Base-by-base conservation (phyloP, 2,797 vertebrate genomes). In the Bradypodion ventrale region DNA sequence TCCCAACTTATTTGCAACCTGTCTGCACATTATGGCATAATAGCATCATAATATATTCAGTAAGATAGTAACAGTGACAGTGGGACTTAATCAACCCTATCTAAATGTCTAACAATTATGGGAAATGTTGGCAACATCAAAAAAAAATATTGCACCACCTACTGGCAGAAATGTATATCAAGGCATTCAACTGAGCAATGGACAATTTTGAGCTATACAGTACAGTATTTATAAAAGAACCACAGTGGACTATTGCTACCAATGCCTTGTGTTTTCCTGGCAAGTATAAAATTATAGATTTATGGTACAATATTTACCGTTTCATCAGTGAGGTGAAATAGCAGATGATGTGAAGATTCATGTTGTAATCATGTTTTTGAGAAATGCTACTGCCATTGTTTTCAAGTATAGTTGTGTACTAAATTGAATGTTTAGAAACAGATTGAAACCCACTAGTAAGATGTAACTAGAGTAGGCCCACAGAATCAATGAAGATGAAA, bases 71-170 rank as follows among this genome's bases (percentile, higher is more conserved):
- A 52, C 63, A 35, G 23, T 60, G 49, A 83, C 52, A 49, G 10
- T 46, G 32, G 32, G 32, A 5, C 40, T 80, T 75, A 60, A 59
- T 46, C 52, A 42, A 75, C 13, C 7, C 27, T 21, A 60, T 80
- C 21, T 4, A 40, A 37, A 16, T n/a, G 10, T n/a, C 60, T 60
- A 56, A 82, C 74, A 5, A 32, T 59, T 52, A 32, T 2, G 16
- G 10, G 25, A 49, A 75, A 32, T 1, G 32, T 27, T 32, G 42
- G 42, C 12, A 37, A 42, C 0, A 44, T 16, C n/a, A n/a, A 16
- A 21, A 59, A 59, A 32, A 83, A 83, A 75, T 42, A 77, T 75
- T 80, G 63, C 56, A 68, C 72, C 84, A 81, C 49, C 84, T 85
- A 69, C 52, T 83, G 78, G 72, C 46, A 83, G 60, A 74, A 73